A percentile compares a stretch with the other conserved stretches of the same genome.
These are phyloP conservation scores for Pipistrellus pygmaeus DNA, from an alignment of 2,797 vertebrate species.

Conservation along the genomic window DNA sequence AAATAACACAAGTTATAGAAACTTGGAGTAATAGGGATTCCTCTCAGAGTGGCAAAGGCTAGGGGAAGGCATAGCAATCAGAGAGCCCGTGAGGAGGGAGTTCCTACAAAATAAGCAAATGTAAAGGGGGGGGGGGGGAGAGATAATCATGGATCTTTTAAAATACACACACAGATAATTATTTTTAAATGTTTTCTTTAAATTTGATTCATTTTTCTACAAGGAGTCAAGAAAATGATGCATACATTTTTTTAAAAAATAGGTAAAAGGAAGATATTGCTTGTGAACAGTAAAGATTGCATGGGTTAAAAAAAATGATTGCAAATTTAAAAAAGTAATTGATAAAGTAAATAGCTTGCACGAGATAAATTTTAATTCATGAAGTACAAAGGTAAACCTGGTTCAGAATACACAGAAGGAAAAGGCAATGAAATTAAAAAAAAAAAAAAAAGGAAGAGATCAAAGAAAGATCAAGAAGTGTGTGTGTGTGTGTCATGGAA, in stretches of 20 bases:
- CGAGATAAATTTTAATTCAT: not conserved
- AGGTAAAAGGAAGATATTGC: not conserved
- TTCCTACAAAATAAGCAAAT: not conserved
- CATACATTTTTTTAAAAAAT: not conserved
- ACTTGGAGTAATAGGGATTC: not conserved
- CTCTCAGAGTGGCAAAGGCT: not conserved
- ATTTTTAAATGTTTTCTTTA: not conserved
- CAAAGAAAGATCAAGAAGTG: conserved; percentile 5
- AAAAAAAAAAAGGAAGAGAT: not conserved
- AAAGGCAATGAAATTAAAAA: not conserved
- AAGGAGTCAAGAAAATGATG: not conserved
- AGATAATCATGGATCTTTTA: not conserved
- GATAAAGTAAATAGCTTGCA: not conserved
- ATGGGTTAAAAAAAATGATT: not conserved
- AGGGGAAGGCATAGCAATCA: not conserved
- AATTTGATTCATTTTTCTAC: not conserved
- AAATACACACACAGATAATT: not conserved
- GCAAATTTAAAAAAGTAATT: not conserved
- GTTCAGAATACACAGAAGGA: not conserved
- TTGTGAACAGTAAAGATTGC: not conserved
- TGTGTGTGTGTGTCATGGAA: not conserved
- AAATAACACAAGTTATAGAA: not conserved
- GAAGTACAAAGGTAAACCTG: not conserved
- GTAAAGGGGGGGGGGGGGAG: not conserved
- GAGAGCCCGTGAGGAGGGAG: not conserved